Conservation (phyloP, 2,797 vertebrate genomes). For the Phylloscopus collybita region DNA sequence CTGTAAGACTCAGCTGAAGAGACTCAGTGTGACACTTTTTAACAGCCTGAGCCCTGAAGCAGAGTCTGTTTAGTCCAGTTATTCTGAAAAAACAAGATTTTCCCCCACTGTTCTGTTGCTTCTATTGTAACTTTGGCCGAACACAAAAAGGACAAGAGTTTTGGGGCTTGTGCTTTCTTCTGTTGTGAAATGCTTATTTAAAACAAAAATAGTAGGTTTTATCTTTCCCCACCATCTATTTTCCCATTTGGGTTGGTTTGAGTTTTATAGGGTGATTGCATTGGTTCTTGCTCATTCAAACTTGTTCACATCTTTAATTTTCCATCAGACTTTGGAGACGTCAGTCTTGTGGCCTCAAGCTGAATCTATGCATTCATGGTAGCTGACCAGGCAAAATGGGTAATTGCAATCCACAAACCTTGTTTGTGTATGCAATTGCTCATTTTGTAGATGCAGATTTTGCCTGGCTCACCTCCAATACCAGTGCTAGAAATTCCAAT, state of each 20-base stretch:
- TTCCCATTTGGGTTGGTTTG: neutral
- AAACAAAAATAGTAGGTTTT: neutral
- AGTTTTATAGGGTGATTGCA: neutral
- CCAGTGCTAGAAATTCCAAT: neutral
- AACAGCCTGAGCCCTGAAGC: neutral
- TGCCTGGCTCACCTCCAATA: neutral
- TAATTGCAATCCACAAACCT: neutral
- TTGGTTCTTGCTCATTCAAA: neutral
- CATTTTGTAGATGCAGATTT: neutral
- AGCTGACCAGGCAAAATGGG: neutral
- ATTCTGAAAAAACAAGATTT: neutral
- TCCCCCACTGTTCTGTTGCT: neutral
- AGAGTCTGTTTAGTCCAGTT: neutral
- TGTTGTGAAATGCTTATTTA: conserved; percentile 34
- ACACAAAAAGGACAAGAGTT: neutral
- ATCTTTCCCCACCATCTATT: conserved; percentile 8
- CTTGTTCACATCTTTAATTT: conserved; percentile 1
- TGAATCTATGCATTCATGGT: neutral
- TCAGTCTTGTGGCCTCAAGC: neutral
- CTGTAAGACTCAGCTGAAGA: neutral
- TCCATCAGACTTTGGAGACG: neutral
- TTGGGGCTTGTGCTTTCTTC: neutral
- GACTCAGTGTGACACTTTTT: neutral
- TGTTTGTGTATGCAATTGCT: neutral
- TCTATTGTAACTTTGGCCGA: neutral